A percentile compares a stretch with the other conserved stretches of the same genome.
Evolutionary conservation across 2,113 vertebrate species (phyloP).

Genomic region (Trichomycterus rosablanca): DNA sequence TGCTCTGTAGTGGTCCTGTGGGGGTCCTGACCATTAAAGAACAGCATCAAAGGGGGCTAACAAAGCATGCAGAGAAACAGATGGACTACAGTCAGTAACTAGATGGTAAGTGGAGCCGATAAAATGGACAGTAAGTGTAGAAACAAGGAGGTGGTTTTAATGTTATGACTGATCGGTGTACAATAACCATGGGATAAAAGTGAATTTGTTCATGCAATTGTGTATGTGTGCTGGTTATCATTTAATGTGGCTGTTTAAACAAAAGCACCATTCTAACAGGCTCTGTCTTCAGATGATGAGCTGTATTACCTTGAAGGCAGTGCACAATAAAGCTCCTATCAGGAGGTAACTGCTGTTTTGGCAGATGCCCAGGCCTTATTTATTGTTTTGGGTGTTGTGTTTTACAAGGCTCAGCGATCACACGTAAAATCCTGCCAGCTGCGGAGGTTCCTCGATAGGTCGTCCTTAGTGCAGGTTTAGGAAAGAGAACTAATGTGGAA

Average conservation of each 20-base stretch:
- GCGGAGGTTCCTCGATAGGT: background rate
- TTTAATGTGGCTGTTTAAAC: slow-evolving; percentile 41
- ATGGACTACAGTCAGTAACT: too few relatives aligned
- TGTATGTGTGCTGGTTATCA: slow-evolving; percentile 25
- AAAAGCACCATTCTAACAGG: slow-evolving; percentile 45
- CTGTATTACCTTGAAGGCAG: slow-evolving; percentile 31
- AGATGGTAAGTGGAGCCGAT: too few relatives aligned
- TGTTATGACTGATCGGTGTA: too few relatives aligned
- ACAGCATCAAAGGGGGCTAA: too few relatives aligned
- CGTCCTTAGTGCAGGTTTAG: background rate
- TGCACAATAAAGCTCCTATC: slow-evolving; percentile 22
- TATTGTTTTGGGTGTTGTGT: slow-evolving; percentile 29
- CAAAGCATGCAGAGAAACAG: too few relatives aligned
- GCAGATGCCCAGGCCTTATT: slow-evolving; percentile 17
- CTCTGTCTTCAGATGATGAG: slow-evolving; percentile 40
- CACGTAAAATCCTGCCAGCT: slow-evolving; percentile 27
- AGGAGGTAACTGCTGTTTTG: slow-evolving; percentile 24
- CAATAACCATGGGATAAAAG: too few relatives aligned
- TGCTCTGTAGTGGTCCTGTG: too few relatives aligned
- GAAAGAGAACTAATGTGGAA: too few relatives aligned
- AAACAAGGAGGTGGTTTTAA: too few relatives aligned
- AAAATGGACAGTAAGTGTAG: too few relatives aligned
- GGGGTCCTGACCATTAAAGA: too few relatives aligned
- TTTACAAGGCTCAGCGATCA: slow-evolving; percentile 18
- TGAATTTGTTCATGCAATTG: too few relatives aligned